Percentiles rank a stretch among this genome's conserved stretches.
These are phyloP conservation scores for Thymelicus lineola DNA, from an alignment of 2,888 invertebrate species.

Conservation along the genomic window DNA sequence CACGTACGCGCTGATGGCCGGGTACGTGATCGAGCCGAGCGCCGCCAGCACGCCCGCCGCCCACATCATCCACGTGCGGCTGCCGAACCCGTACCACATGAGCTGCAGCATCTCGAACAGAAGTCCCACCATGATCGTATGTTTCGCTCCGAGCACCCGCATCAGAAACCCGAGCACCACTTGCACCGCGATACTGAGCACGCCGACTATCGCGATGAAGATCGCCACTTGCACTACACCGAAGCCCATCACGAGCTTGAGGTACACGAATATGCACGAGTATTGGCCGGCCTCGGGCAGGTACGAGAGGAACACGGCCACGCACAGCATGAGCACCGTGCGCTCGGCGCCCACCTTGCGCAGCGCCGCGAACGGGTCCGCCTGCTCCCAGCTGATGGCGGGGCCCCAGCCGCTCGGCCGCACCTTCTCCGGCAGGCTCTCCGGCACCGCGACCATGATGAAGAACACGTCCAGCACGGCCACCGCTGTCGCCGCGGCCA, in stretches of 20 bases:
- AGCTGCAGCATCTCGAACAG: constrained; percentile 98
- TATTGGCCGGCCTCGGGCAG: constrained; percentile 99
- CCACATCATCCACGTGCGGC: constrained; percentile 99
- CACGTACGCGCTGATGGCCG: constrained; percentile 99
- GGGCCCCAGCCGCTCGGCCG: constrained; percentile 92
- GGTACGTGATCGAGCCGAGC: constrained; percentile 98
- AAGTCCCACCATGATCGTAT: constrained; percentile 98
- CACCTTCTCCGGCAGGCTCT: constrained; percentile 97
- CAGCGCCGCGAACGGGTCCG: constrained; percentile 98
- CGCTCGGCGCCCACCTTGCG: constrained; percentile 97
- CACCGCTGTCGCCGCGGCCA: constrained; percentile 97
- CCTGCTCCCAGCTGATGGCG: constrained; percentile 98
- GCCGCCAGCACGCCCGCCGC: constrained; percentile 98
- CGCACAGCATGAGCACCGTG: constrained; percentile 97
- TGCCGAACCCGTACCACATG: constrained; percentile 98
- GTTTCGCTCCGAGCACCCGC: constrained; percentile 95
- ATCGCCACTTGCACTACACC: constrained; percentile 97
- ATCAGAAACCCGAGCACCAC: constrained; percentile 93
- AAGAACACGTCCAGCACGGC: constrained; percentile 99
- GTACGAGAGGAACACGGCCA: constrained; percentile 98
- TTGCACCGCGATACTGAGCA: constrained; percentile 98
- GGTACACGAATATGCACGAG: constrained; percentile 99
- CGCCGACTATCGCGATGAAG: constrained; percentile 98
- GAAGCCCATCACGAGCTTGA: constrained; percentile 98
- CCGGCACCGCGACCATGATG: constrained; percentile 98